These are phyloP conservation scores for Sipha maydis DNA, from an alignment of 2,888 invertebrate genomes.

Conservation along the genomic window DNA sequence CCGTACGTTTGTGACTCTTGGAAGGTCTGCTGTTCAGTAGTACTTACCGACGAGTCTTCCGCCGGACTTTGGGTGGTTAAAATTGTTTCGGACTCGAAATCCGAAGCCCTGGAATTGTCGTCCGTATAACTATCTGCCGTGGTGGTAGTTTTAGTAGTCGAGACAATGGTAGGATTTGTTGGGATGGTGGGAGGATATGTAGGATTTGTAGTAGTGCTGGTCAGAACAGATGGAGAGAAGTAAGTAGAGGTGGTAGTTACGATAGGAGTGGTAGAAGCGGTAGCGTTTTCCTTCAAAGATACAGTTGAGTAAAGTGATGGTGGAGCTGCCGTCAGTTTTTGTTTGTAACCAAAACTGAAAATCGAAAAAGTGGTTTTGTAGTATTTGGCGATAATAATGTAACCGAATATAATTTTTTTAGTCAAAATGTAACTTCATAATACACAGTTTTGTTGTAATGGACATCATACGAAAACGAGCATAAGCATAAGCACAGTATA, in stretches of 20 bases:
- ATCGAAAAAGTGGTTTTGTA: neutral
- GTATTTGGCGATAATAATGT: neutral
- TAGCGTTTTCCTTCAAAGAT: constrained; percentile 20
- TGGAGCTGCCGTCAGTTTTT: constrained; percentile 27
- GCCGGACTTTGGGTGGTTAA: neutral
- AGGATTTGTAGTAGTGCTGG: neutral
- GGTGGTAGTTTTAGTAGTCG: neutral
- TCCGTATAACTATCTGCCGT: neutral
- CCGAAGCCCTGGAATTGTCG: neutral
- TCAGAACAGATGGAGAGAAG: neutral
- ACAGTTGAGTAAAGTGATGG: constrained; percentile 13
- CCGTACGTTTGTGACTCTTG: constrained; percentile 37
- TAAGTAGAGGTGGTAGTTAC: neutral
- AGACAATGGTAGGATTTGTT: neutral
- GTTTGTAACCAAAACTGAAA: constrained; percentile 56
- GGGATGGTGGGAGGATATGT: neutral
- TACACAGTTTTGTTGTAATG: neutral
- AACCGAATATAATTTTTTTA: neutral
- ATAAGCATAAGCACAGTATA: no score
- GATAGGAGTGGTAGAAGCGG: neutral
- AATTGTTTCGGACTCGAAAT: neutral
- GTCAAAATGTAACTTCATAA: neutral
- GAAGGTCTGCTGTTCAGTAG: constrained; percentile 25
- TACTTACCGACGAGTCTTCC: constrained; percentile 32
- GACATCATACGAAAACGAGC: no score